A percentile compares a stretch with the other conserved stretches of the same genome.
Evolutionary conservation across 2,797 vertebrate species (phyloP).

Genomic region (Carcharodon carcharias): DNA sequence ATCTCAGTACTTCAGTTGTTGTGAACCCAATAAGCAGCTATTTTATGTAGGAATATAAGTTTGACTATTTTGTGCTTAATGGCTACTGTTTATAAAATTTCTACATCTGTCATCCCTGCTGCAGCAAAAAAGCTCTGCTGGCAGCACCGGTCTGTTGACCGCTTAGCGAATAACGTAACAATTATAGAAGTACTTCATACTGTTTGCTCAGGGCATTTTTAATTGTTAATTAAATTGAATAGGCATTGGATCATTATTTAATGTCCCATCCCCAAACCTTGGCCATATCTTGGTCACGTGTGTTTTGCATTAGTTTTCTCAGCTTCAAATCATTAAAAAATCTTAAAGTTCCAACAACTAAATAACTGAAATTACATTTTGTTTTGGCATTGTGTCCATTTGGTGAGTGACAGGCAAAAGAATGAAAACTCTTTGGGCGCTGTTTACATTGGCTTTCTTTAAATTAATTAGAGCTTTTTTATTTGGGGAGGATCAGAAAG

Average conservation of each 20-base stretch:
- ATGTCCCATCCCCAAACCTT: not conserved
- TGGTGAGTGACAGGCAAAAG: not conserved
- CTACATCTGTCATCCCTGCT: not conserved
- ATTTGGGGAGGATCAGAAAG: not conserved
- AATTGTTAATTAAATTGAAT: not conserved
- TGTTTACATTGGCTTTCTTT: not conserved
- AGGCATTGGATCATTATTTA: not conserved
- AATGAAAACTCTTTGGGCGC: not conserved
- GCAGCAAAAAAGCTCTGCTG: not conserved
- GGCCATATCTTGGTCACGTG: not conserved
- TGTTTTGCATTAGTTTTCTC: not conserved
- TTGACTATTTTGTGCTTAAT: not conserved
- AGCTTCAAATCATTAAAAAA: constrained; percentile 27
- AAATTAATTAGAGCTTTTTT: not conserved
- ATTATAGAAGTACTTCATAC: not conserved
- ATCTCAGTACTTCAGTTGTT: not conserved
- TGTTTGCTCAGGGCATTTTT: not conserved
- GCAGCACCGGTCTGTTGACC: not conserved
- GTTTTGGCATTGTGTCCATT: not conserved
- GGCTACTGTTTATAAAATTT: not conserved
- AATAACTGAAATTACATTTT: not conserved
- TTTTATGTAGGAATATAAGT: not conserved
- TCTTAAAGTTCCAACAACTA: not conserved
- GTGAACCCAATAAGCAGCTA: not conserved
- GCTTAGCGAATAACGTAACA: no score